Evolutionary conservation across 2,113 vertebrate genomes (phyloP).

Genomic region (Dicerorhinus sumatrensis): DNA sequence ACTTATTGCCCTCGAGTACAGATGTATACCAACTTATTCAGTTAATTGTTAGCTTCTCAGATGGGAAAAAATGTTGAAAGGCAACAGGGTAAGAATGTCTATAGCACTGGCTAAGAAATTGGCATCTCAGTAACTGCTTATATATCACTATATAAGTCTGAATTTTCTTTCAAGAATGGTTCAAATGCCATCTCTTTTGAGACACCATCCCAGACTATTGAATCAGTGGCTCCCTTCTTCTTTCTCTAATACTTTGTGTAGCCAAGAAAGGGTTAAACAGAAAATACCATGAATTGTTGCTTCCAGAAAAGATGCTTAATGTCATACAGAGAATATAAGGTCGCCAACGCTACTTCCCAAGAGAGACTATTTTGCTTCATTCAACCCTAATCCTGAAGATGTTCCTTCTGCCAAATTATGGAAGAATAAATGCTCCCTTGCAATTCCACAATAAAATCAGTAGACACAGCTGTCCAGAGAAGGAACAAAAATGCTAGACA

Average conservation of each 20-base stretch:
- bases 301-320: background rate
- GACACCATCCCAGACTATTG: background rate
- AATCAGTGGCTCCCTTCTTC: background rate
- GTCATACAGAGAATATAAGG: background rate
- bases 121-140: background rate
- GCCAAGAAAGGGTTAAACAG: background rate
- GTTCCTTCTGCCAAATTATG: constrained; percentile 40
- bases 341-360: background rate
- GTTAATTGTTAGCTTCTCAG: background rate
- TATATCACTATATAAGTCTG: background rate
- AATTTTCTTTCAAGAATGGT: constrained; percentile 11
- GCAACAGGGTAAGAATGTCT: background rate
- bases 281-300: background rate
- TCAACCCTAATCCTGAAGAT: constrained; percentile 26
- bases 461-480: background rate
- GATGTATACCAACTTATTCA: background rate
- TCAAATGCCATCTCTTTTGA: background rate
- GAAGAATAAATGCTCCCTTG: background rate
- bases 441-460: background rate
- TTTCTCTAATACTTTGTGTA: background rate
- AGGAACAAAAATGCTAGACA: background rate
- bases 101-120: background rate
- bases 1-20: background rate
- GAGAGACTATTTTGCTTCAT: background rate
- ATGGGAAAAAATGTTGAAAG: background rate